Percentiles rank a stretch among this genome's conserved stretches.
Conservation (phyloP, 1,140 invertebrate genomes). For the Atta texana region DNA sequence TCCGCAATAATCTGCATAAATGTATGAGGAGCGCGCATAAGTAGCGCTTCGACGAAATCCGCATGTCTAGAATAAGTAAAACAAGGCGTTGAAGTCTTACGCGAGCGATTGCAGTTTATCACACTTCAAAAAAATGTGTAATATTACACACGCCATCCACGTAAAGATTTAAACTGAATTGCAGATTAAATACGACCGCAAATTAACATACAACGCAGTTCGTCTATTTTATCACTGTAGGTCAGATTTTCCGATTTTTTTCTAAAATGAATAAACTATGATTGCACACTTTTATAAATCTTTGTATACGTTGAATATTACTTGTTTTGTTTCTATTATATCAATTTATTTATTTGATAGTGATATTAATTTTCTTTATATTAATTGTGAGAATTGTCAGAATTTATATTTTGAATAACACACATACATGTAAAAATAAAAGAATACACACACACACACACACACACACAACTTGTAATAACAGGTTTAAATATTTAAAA, state of each 20-base stretch:
- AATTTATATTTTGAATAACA: not conserved
- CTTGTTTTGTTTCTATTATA: not conserved
- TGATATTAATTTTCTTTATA: not conserved
- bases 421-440: conserved; percentile 15
- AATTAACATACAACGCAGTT: not conserved
- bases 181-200: not conserved
- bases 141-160: not conserved
- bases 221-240: not conserved
- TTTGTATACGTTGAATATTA: not conserved
- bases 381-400: not conserved
- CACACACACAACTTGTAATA: not conserved
- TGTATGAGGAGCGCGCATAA: conserved; percentile 49
- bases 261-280: not conserved
- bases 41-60: not conserved
- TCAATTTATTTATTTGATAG: not conserved
- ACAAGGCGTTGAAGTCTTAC: not conserved
- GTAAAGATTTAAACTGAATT: not conserved
- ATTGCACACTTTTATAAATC: conserved; percentile 4
- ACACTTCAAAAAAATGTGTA: not conserved
- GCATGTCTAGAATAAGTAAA: not conserved
- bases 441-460: not conserved
- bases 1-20: conserved; percentile 38
- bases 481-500: not conserved
- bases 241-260: not conserved
- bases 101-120: not conserved